Base-by-base conservation (phyloP, 2,888 invertebrate species). In the Amaurobius ferox region DNA sequence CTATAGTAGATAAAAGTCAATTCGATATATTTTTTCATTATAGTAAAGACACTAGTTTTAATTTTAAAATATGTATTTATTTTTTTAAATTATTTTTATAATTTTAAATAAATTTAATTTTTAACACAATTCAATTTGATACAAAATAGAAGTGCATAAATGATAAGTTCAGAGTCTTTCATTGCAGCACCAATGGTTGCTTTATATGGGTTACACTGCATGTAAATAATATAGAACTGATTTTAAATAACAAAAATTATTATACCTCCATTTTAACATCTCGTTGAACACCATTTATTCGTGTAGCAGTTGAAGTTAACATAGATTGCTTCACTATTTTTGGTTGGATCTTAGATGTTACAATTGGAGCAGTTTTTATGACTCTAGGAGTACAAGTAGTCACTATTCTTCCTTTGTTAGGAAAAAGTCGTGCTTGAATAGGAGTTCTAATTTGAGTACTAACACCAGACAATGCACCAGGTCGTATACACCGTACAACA, bases 221-320 rank as follows among this genome's bases (percentile, higher is more conserved):
- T n/a, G n/a, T n/a, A n/a, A n/a, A n/a, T n/a, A n/a, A n/a, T n/a
- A n/a, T n/a, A n/a, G n/a, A n/a, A n/a, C n/a, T n/a, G n/a, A n/a
- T 35, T 44, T 44, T 16, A 16, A 44, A 44, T 44, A 16, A 44
- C 16, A 16, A 44, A 44, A 44, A 44, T 11, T 44, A 44, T 16
- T 71, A 32, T 48, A 88, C 88, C 70, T 88, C 89, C 44, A 87
- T 44, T 44, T 86, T 81, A 30, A 88, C 62, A 55, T 81, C 77
- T 70, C 87, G 48, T 62, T 87, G 89, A 29, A 87, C 77, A 55
- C 89, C 89, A 85, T 89, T 89, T n/a, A 89, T 68, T 23, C 88
- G 88, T 66, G 88, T 74, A 32, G 55, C 64, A 55, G 70, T 29
- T 39, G 74, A 44, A 23, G 39, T 32, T 19, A 61, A 29, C 6